Evolutionary conservation across 2,797 vertebrate species (phyloP).

Genomic region (Orestias chungarensis): DNA sequence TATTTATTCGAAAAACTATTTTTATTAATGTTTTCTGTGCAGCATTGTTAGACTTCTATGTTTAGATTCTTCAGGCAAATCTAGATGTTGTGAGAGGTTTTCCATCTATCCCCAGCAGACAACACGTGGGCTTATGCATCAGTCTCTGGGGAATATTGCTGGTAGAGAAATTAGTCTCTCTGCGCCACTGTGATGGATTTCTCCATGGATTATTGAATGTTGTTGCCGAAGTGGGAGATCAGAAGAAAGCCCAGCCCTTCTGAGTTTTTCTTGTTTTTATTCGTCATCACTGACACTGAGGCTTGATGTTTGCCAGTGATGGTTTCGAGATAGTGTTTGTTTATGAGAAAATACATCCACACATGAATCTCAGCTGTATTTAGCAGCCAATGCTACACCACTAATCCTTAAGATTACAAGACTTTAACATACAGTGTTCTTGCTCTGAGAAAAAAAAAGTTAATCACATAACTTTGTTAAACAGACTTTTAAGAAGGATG

Average conservation of each 20-base stretch:
- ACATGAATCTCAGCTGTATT: not conserved
- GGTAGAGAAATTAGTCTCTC: conserved; percentile 48
- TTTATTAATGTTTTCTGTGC: no score
- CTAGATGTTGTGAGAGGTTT: not conserved
- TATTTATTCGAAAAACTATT: no score
- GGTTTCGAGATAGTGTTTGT: conserved; percentile 28
- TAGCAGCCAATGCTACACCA: not conserved
- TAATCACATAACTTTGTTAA: not conserved
- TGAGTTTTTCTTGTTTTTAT: no score
- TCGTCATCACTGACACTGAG: conserved; percentile 34
- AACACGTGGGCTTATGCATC: conserved; percentile 12
- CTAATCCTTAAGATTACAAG: not conserved
- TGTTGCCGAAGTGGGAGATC: conserved; percentile 39
- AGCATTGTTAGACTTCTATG: conserved; percentile 3
- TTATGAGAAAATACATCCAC: conserved; percentile 23
- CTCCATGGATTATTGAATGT: conserved; percentile 51
- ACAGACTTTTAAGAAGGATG: not conserved
- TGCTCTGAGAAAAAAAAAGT: not conserved
- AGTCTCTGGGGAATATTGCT: conserved; percentile 33
- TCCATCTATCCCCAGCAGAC: conserved; percentile 2
- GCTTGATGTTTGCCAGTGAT: conserved; percentile 29
- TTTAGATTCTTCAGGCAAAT: conserved; percentile 1
- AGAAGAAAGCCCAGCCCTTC: conserved; percentile 37
- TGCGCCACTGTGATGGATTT: conserved; percentile 47
- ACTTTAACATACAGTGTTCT: not conserved